phyloP scores from a whole-genome alignment of 1,140 invertebrate genomes.

The Aethina tumida region DNA sequence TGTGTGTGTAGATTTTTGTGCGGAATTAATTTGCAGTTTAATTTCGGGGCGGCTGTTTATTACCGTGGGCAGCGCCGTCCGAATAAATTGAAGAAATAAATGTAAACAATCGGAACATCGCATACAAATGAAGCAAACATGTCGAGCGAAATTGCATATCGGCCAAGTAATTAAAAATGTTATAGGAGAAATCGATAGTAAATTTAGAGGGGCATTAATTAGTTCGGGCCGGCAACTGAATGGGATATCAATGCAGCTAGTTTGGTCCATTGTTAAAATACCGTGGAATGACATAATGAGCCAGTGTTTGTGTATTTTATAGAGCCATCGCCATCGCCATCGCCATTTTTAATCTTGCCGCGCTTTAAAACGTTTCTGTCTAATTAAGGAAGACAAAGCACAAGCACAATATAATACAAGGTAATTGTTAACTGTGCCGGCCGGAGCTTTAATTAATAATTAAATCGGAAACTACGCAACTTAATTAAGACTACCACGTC shows the following conservation, averaged over 20 bases:
- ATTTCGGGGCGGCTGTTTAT: no score
- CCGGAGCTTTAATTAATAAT: constrained; percentile 25
- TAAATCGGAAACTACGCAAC: constrained; percentile 18
- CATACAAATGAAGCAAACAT: no score
- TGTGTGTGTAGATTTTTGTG: no score
- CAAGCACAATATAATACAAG: constrained; percentile 19
- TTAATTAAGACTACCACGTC: constrained; percentile 18
- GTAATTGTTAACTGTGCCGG: constrained; percentile 28
- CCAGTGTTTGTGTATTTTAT: constrained; percentile 27
- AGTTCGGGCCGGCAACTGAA: constrained; percentile 24
- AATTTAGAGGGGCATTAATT: no score
- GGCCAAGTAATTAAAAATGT: no score
- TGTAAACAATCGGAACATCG: no score
- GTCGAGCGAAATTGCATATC: no score
- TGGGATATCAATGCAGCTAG: constrained; percentile 20
- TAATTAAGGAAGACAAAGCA: constrained; percentile 28
- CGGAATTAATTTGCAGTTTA: no score
- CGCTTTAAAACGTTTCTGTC: constrained; percentile 22
- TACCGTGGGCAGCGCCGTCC: no score
- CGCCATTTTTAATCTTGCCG: constrained; percentile 26
- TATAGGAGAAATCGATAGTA: constrained; percentile 16
- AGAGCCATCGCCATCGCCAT: no score
- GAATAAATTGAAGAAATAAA: no score
- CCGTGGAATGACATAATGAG: constrained; percentile 26
- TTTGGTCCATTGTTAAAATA: constrained; percentile 27